Evolutionary conservation across 2,888 invertebrate genomes (phyloP).

Genomic region (Tetranychus truncatus): DNA sequence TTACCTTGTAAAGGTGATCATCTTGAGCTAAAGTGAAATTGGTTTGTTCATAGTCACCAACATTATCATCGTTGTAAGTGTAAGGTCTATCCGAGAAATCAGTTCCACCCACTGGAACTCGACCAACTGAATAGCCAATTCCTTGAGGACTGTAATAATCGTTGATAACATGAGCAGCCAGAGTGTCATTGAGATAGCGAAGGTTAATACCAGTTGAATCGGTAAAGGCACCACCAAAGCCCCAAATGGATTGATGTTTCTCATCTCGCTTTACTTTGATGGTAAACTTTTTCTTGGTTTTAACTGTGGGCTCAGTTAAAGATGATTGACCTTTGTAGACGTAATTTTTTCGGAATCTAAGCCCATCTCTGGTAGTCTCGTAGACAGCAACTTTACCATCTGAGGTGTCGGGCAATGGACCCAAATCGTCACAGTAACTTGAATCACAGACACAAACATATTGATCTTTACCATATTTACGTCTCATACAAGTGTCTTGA

Average conservation of each 20-base stretch:
- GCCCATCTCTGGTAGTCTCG: not conserved
- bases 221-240: slow-evolving; percentile 39
- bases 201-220: slow-evolving; percentile 51
- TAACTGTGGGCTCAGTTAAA: not conserved
- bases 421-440: not conserved
- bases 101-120: slow-evolving; percentile 64
- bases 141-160: slow-evolving; percentile 33
- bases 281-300: not conserved
- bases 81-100: slow-evolving; percentile 68
- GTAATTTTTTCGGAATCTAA: not conserved
- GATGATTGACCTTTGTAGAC: not conserved
- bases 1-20: slow-evolving; percentile 19
- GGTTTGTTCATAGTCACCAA: slow-evolving; percentile 21
- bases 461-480: not conserved
- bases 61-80: slow-evolving; percentile 55
- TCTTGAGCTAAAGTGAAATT: slow-evolving; percentile 20
- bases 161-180: slow-evolving; percentile 40
- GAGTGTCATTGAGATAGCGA: slow-evolving; percentile 39
- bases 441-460: slow-evolving; percentile 1
- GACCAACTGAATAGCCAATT: slow-evolving; percentile 53
- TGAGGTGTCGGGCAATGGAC: not conserved
- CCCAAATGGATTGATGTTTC: slow-evolving; percentile 14
- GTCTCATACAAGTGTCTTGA: not conserved
- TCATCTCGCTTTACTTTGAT: not conserved
- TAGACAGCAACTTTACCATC: not conserved